phyloP scores from a whole-genome alignment of 2,797 vertebrate species.

The Leucoraja ocellata region DNA sequence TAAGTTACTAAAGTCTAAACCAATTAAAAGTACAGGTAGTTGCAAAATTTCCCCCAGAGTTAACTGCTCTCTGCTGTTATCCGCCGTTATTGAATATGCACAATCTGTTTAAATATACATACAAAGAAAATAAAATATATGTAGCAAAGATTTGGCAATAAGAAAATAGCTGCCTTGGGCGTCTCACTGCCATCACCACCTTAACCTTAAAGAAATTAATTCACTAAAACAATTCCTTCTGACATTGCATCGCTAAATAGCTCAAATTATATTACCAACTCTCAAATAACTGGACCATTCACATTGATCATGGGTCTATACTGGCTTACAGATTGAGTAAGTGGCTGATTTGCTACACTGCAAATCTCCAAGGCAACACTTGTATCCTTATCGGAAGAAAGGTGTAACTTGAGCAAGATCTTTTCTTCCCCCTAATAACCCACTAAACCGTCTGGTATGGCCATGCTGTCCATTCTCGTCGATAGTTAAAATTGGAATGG shows the following conservation, averaged over 20 bases:
- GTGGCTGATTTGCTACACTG: too few species aligned
- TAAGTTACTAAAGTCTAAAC: not conserved
- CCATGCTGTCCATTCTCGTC: not conserved
- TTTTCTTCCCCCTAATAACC: not conserved
- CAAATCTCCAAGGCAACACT: too few species aligned
- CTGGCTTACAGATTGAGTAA: too few species aligned
- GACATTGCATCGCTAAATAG: not conserved
- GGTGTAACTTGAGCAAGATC: not conserved
- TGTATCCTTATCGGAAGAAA: too few species aligned
- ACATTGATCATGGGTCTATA: not conserved
- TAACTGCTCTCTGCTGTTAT: too few species aligned
- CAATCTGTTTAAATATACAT: not conserved
- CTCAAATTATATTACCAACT: not conserved
- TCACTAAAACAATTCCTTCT: too few species aligned
- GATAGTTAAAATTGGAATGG: not conserved
- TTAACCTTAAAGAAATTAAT: too few species aligned
- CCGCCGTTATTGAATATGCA: not conserved
- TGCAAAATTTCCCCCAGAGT: not conserved
- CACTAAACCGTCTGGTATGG: not conserved
- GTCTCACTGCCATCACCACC: too few species aligned
- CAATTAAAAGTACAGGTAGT: not conserved
- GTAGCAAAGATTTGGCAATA: too few species aligned
- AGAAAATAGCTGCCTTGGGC: too few species aligned
- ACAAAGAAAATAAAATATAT: too few species aligned
- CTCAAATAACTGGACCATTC: not conserved